phyloP scores from a whole-genome alignment of 2,888 invertebrate genomes.

The Nymphalis c-album region DNA sequence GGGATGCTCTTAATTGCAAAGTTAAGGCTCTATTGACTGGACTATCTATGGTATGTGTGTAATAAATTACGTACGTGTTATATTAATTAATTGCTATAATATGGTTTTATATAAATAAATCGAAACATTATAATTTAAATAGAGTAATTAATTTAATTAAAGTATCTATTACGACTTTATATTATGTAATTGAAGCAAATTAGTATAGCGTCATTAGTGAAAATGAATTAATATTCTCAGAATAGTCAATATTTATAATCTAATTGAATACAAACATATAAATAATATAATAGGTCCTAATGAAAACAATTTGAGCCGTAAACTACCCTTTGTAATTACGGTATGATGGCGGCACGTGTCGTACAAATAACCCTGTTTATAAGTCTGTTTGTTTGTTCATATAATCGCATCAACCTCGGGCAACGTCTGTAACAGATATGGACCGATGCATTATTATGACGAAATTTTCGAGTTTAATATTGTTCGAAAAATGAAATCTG shows the following conservation, averaged over 20 bases:
- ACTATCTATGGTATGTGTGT: too few relatives aligned
- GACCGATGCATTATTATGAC: neutral
- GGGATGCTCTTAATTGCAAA: too few relatives aligned
- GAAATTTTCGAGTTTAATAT: neutral
- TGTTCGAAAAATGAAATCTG: neutral
- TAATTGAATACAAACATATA: slow-evolving; percentile 1
- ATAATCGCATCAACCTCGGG: slow-evolving; percentile 31
- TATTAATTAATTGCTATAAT: too few relatives aligned
- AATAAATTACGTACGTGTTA: too few relatives aligned
- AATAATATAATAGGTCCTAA: neutral
- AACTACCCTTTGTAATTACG: slow-evolving; percentile 26
- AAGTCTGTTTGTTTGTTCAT: slow-evolving; percentile 30
- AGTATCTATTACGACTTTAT: too few relatives aligned
- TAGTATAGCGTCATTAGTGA: too few relatives aligned
- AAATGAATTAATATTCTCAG: too few relatives aligned
- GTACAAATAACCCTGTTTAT: slow-evolving; percentile 23
- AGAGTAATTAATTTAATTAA: too few relatives aligned
- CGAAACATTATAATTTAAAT: too few relatives aligned
- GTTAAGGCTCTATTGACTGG: too few relatives aligned
- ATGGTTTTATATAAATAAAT: too few relatives aligned
- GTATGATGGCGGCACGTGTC: slow-evolving; percentile 33
- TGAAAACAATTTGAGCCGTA: neutral
- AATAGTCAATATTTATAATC: slow-evolving; percentile 4
- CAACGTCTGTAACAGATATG: slow-evolving; percentile 20
- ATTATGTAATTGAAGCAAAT: too few relatives aligned